Evolutionary conservation across 2,797 vertebrate species (phyloP).

Genomic region (Danio albolineatus): DNA sequence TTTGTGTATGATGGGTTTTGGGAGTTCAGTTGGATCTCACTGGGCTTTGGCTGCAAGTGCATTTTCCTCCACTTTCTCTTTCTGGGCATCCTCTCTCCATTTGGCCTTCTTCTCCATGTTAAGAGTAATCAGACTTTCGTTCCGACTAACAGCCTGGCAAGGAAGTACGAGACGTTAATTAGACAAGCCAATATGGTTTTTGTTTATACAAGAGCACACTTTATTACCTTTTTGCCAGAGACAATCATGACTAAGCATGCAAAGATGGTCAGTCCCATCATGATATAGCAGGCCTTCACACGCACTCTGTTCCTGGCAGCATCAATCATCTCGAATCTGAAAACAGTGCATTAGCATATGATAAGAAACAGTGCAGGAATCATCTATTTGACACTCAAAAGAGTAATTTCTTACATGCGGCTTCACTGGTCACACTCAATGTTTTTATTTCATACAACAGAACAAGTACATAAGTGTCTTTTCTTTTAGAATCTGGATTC

Average conservation of each 20-base stretch:
- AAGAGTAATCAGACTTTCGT: constrained; percentile 77
- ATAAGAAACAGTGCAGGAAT: too few species aligned
- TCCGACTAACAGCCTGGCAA: constrained; percentile 78
- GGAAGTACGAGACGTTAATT: neutral
- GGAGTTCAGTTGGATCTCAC: constrained; percentile 58
- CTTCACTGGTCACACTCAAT: neutral
- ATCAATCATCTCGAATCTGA: constrained; percentile 86
- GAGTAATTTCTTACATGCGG: neutral
- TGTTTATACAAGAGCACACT: neutral
- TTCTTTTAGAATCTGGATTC: neutral
- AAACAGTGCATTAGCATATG: neutral
- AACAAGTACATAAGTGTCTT: neutral
- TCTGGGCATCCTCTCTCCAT: constrained; percentile 77
- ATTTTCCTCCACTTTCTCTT: constrained; percentile 52
- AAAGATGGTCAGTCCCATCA: constrained; percentile 83
- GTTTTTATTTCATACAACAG: too few species aligned
- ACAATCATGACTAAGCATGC: constrained; percentile 83
- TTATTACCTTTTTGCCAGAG: constrained; percentile 86
- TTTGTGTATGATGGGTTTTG: neutral
- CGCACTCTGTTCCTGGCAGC: constrained; percentile 85
- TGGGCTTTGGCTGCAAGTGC: constrained; percentile 64
- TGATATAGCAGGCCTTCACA: constrained; percentile 86
- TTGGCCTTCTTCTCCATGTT: constrained; percentile 90
- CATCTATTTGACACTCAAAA: too few species aligned
- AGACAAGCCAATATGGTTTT: neutral